These are phyloP conservation scores for Apocrypta bakeri DNA, from an alignment of 1,140 invertebrate species.

Conservation along the genomic window DNA sequence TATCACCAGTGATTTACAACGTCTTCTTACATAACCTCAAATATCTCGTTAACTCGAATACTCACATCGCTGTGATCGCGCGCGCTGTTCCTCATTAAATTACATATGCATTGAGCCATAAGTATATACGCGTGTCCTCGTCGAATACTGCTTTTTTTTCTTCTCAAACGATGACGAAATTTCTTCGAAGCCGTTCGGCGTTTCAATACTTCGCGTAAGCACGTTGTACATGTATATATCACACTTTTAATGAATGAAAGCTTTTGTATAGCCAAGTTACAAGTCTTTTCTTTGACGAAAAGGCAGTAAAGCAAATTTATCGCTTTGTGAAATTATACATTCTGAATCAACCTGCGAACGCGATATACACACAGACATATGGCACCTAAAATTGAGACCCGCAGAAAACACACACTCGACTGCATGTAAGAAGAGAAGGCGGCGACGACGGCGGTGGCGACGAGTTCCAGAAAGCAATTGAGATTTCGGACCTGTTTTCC, in stretches of 20 bases:
- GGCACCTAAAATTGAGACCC: constrained; percentile 30
- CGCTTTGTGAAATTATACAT: neutral
- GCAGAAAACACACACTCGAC: neutral
- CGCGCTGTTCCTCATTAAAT: too few relatives aligned
- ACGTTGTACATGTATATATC: neutral
- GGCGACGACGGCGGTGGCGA: neutral
- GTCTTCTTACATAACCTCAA: too few relatives aligned
- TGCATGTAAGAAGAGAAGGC: neutral
- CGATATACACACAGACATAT: neutral
- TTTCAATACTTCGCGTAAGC: too few relatives aligned
- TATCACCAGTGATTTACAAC: too few relatives aligned
- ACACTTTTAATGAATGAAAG: neutral
- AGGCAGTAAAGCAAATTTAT: neutral
- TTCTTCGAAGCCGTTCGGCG: neutral
- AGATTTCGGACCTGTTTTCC: constrained; percentile 40
- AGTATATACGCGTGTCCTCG: too few relatives aligned
- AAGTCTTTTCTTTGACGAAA: neutral
- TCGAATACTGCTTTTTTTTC: neutral
- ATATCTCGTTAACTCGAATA: too few relatives aligned
- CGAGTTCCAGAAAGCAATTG: constrained; percentile 43
- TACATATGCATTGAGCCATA: neutral
- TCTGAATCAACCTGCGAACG: neutral
- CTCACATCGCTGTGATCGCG: too few relatives aligned
- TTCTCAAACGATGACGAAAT: neutral
- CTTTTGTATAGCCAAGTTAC: neutral